Conservation (phyloP, 2,888 invertebrate species). For the Melinaea marsaeus region DNA sequence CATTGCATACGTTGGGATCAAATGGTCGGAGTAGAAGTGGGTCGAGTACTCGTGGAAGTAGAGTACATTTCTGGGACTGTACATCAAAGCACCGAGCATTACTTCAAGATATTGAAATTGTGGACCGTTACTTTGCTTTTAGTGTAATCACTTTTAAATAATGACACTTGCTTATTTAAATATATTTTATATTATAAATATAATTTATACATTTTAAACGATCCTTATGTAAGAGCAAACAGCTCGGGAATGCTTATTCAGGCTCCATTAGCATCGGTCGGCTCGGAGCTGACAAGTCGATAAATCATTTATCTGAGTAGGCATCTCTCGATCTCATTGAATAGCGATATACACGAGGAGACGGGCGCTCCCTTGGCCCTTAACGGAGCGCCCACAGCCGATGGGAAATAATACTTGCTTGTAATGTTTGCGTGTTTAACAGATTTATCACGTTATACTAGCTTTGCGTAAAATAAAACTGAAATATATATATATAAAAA, state of each 20-base stretch:
- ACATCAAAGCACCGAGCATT: slow-evolving; percentile 25
- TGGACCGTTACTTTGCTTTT: slow-evolving; percentile 43
- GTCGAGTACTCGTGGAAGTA: slow-evolving; percentile 31
- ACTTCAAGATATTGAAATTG: slow-evolving; percentile 11
- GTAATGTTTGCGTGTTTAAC: slow-evolving; percentile 32
- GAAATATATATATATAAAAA: too few relatives aligned
- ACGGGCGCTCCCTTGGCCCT: slow-evolving; percentile 48
- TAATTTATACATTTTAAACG: slow-evolving; percentile 19
- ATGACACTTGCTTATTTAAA: too few relatives aligned
- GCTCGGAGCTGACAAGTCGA: slow-evolving; percentile 57
- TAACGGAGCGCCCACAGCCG: slow-evolving; percentile 39
- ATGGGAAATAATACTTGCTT: slow-evolving; percentile 42
- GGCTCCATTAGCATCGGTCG: slow-evolving; percentile 47
- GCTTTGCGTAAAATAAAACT: too few relatives aligned
- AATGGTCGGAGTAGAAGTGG: slow-evolving; percentile 21
- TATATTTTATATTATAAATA: slow-evolving; percentile 41
- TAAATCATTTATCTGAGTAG: slow-evolving; percentile 68
- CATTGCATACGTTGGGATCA: slow-evolving; percentile 34
- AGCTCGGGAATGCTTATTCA: slow-evolving; percentile 44
- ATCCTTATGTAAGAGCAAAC: slow-evolving; percentile 42
- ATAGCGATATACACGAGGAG: slow-evolving; percentile 56
- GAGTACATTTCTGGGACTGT: slow-evolving; percentile 24
- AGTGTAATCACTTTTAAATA: too few relatives aligned
- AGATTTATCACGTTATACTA: not conserved
- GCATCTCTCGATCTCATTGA: slow-evolving; percentile 67